Base-by-base conservation (phyloP, 2,113 vertebrate species). In the Malurus alboscapulatus region DNA sequence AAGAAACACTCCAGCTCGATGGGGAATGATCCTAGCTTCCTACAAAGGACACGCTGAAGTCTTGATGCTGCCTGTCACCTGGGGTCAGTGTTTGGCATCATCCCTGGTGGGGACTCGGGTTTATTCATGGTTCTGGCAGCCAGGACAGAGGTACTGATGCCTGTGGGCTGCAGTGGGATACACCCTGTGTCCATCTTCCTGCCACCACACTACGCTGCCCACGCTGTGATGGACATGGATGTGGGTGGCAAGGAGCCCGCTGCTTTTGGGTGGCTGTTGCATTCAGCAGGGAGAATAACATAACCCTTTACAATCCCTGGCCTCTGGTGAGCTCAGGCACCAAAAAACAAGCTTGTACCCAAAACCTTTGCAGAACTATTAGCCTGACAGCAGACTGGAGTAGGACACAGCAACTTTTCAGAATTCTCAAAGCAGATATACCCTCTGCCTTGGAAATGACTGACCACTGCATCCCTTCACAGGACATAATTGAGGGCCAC, bases 171-270 rank as follows among this genome's bases (percentile, higher is more conserved):
- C 1, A 7, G 25, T 40, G 61, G 65, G 38, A 5, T 45, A 7
- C 6, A 30, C 4, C 0, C 0, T 42, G 24, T 50, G 44, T 26
- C 54, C 12, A 11, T 9, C 62, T 44, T 66, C 15, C 19, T 40
- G 51, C n/a, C 19, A 16, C 8, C 29, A 19, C 0, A 0, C 40
- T 18, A 10, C 15, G 2, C 5, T 0, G 4, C 53, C 48, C 26
- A 48, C 21, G 29, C n/a, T 72, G 40, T 62, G 40, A 44, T 65
- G 47, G 54, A 34, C 4, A 1, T 8, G 30, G 67, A 36, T 17
- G 9, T 12, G 68, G 34, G 30, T 53, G 51, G 30, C 24, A 21
- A 29, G 51, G 61, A 65, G n/a, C 63, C 90, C 0, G 0, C 13
- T 5, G 2, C 29, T 53, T 63, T n/a, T 21, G 44, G 22, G 9